These are phyloP conservation scores for Chaunax sp. DNA, from an alignment of 2,797 vertebrate species.

Conservation along the genomic window DNA sequence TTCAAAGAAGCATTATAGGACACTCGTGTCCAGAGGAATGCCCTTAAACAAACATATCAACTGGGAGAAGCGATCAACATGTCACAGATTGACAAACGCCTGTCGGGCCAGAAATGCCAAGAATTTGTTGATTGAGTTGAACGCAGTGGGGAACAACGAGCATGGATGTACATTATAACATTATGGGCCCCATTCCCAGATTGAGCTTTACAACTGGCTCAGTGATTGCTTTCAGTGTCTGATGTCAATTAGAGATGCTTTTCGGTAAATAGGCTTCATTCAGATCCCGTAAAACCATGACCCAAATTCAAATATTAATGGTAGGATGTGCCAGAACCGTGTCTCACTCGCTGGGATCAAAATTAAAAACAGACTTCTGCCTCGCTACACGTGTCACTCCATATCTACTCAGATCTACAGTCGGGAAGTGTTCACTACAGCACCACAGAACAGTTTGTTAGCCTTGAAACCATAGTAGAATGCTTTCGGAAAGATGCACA, in stretches of 20 bases:
- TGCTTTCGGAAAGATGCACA: conserved; percentile 7
- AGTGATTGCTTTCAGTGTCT: conserved; percentile 63
- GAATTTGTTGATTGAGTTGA: conserved; percentile 61
- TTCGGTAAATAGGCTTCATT: conserved; percentile 59
- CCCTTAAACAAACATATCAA: conserved; percentile 64
- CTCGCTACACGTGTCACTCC: conserved; percentile 52
- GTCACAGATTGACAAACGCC: conserved; percentile 66
- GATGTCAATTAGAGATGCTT: conserved; percentile 66
- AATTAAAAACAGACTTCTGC: conserved; percentile 64
- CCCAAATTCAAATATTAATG: conserved; percentile 44
- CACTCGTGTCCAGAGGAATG: conserved; percentile 54
- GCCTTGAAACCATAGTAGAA: conserved; percentile 6
- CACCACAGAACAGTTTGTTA: conserved; percentile 20
- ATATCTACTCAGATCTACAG: conserved; percentile 26
- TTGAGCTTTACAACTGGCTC: conserved; percentile 55
- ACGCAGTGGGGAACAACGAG: conserved; percentile 34
- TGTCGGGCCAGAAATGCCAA: conserved; percentile 55
- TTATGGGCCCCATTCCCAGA: conserved; percentile 49
- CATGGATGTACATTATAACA: conserved; percentile 50
- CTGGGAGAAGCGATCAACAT: conserved; percentile 48
- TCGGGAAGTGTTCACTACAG: conserved; percentile 18
- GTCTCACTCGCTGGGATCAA: conserved; percentile 35
- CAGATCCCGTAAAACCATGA: conserved; percentile 39
- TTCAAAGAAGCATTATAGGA: conserved; percentile 26
- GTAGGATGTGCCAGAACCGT: conserved; percentile 35